A percentile compares a stretch with the other conserved stretches of the same genome.
These are phyloP conservation scores for Oostethus manadensis DNA, from an alignment of 2,113 vertebrate genomes.

Conservation along the genomic window DNA sequence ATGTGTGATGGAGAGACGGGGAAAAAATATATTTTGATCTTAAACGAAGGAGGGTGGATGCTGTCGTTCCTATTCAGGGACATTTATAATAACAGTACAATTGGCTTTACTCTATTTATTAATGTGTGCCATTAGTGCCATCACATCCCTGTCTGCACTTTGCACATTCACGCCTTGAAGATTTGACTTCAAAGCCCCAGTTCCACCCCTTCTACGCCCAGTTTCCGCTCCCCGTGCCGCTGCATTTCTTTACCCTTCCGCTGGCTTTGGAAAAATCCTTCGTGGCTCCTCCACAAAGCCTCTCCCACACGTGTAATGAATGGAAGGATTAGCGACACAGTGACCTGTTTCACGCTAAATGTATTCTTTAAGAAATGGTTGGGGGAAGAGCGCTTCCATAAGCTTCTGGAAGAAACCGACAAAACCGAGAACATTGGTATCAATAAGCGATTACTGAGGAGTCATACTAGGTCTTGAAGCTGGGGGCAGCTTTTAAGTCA, in stretches of 20 bases:
- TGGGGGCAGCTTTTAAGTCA: no score
- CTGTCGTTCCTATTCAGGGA: neutral
- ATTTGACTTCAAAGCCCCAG: slow-evolving; percentile 14
- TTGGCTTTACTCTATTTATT: no score
- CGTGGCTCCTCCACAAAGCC: slow-evolving; percentile 7
- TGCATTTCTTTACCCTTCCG: slow-evolving; percentile 3
- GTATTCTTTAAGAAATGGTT: slow-evolving; percentile 24
- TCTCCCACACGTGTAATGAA: slow-evolving; percentile 20
- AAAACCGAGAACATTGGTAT: no score
- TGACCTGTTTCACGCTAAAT: slow-evolving; percentile 29
- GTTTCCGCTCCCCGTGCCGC: neutral
- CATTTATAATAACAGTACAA: no score
- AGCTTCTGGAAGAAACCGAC: neutral
- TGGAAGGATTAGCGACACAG: slow-evolving; percentile 22
- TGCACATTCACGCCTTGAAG: neutral
- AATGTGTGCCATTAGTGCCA: neutral
- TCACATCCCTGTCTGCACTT: neutral
- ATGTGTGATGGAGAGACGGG: neutral
- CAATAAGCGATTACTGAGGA: no score
- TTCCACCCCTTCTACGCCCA: neutral
- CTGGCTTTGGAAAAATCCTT: slow-evolving; percentile 19
- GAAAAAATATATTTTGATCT: neutral
- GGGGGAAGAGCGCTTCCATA: neutral
- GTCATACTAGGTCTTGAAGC: no score
- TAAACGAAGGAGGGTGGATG: no score